Base-by-base conservation (phyloP, 2,797 vertebrate genomes). In the Erpetoichthys calabaricus region DNA sequence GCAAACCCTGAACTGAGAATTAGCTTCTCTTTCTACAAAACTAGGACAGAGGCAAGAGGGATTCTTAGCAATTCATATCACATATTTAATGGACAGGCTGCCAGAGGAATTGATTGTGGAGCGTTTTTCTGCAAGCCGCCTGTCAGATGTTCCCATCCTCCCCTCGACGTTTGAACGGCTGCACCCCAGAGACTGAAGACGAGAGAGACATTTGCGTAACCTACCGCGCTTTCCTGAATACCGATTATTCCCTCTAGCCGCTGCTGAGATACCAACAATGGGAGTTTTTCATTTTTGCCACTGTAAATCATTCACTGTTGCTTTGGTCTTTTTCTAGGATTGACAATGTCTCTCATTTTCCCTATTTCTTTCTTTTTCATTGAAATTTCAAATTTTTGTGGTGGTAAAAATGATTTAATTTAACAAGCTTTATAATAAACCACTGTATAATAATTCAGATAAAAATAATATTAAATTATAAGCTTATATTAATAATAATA, bases 11-110 rank as follows among this genome's bases (percentile, higher is more conserved):
- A 25, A 25, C 25, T 25, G 25, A 25, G 25, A 25, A 25, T 25
- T 25, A 25, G 25, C 25, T 25, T 25, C 25, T 25, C 25, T 25
- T 25, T 25, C 25, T 25, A 25, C 68, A 67, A 69, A 80, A 80
- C 68, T 78, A 74, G 73, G 71, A 68, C 76, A 74, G 57, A 63
- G 64, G 50, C 42, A 51, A 51, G 4, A 47, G 50, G 44, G 44
- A 58, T 54, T 60, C 63, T 63, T 63, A 59, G 60, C 56, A 51
- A 69, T 61, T 65, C 61, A 67, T 64, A 62, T 51, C 45, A 59
- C 62, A 55, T 57, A 59, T 8, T 45, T 65, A 56, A 54, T 65
- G 57, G 10, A 10, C 57, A 62, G 56, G 51, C 51, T 54, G 8
- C 3, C 8, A 46, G 44, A 43, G 51, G 45, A 59, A 53, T 10